Percentiles rank a stretch among this genome's conserved stretches.
phyloP scores from a whole-genome alignment of 2,888 invertebrate species.

The Calliphora vomitoria region DNA sequence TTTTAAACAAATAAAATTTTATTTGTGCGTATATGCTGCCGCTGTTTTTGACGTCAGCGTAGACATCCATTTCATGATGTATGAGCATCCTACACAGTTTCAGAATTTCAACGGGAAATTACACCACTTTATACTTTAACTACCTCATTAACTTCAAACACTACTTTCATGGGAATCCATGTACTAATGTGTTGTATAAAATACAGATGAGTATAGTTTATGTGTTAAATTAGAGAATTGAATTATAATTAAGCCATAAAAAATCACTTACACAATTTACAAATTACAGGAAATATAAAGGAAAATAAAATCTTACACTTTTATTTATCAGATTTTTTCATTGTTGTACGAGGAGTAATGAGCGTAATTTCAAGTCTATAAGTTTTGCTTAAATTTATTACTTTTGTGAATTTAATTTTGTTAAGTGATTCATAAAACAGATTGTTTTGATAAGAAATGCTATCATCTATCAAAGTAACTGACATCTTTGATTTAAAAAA shows the following conservation, averaged over 20 bases:
- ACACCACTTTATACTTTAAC: not conserved
- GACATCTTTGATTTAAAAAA: not conserved
- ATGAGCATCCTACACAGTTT: not conserved
- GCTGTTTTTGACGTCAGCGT: not conserved
- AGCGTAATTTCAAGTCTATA: not conserved
- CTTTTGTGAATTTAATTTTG: not conserved
- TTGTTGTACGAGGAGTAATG: not conserved
- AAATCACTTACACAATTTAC: not conserved
- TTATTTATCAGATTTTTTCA: no score
- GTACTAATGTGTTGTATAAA: not conserved
- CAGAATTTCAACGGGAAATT: not conserved
- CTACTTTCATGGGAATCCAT: not conserved
- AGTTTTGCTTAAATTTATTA: not conserved
- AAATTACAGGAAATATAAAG: not conserved
- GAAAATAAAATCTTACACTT: not conserved
- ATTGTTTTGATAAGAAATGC: not conserved
- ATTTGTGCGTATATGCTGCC: not conserved
- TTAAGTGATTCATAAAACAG: not conserved
- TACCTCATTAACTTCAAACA: not conserved
- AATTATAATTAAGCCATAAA: not conserved
- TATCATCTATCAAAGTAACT: slow-evolving; percentile 1
- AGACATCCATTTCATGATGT: no score
- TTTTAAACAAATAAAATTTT: no score
- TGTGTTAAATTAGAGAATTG: not conserved
- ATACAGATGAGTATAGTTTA: not conserved